Conservation (phyloP, 2,113 vertebrate genomes). For the Saimiri boliviensis region DNA sequence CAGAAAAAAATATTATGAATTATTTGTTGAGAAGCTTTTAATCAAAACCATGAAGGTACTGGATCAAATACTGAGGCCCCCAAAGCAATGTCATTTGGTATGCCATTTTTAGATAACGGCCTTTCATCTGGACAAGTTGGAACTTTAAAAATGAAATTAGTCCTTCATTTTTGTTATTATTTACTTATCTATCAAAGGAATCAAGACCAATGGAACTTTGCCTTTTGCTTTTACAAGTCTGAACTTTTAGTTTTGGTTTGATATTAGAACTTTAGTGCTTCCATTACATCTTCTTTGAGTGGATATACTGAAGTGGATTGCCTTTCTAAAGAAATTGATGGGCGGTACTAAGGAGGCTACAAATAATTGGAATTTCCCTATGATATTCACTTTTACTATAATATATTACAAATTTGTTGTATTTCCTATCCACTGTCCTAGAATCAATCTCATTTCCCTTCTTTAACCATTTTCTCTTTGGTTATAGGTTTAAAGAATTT, state of each 20-base stretch:
- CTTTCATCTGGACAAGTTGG: not conserved
- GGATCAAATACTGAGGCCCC: not conserved
- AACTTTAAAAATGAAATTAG: slow-evolving; percentile 22
- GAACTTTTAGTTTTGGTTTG: slow-evolving; percentile 10
- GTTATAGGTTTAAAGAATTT: not conserved
- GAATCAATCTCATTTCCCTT: not conserved
- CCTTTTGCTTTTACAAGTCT: not conserved
- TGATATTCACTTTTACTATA: not conserved
- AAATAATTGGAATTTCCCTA: slow-evolving; percentile 11
- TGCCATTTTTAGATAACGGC: not conserved
- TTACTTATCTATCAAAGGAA: slow-evolving; percentile 38
- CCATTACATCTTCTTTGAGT: not conserved
- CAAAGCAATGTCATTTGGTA: not conserved
- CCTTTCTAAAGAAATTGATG: not conserved
- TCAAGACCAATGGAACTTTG: not conserved
- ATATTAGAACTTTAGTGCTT: not conserved
- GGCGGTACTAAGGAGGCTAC: not conserved
- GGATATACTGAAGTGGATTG: not conserved
- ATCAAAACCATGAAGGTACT: not conserved
- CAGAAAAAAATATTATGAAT: not conserved
- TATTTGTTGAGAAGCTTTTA: not conserved
- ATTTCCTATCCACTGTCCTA: not conserved
- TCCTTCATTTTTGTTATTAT: slow-evolving; percentile 1
- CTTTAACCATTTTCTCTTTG: not conserved
- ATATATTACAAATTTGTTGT: not conserved